phyloP scores from a whole-genome alignment of 2,888 invertebrate genomes.

The Agonopterix heracliana region DNA sequence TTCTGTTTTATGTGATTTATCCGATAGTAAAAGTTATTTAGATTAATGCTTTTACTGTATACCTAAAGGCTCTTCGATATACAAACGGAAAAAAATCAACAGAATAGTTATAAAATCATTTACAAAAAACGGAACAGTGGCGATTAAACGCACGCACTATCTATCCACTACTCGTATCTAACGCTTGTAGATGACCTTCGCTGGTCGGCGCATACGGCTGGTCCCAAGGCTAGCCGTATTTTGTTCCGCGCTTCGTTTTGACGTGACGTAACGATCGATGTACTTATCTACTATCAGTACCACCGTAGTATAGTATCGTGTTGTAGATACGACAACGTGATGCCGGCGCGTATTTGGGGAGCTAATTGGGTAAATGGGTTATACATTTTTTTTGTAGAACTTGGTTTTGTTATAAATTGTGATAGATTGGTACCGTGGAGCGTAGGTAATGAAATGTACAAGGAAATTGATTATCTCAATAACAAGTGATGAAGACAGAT shows the following conservation, averaged over 20 bases:
- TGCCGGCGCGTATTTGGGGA: neutral
- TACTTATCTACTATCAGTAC: neutral
- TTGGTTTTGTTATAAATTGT: neutral
- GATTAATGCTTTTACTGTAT: neutral
- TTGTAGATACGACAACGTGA: slow-evolving; percentile 2
- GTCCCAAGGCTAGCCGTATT: slow-evolving; percentile 67
- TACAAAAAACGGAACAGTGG: neutral
- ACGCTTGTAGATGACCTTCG: slow-evolving; percentile 31
- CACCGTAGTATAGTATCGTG: neutral
- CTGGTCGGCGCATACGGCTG: slow-evolving; percentile 43
- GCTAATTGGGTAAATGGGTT: slow-evolving; percentile 1
- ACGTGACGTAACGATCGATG: slow-evolving; percentile 37
- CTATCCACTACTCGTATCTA: slow-evolving; percentile 13
- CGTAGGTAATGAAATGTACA: too few relatives aligned
- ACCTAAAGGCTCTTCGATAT: neutral
- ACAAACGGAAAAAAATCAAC: neutral
- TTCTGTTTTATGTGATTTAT: too few relatives aligned
- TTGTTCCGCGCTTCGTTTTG: slow-evolving; percentile 61
- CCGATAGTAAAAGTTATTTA: too few relatives aligned
- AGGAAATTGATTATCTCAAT: too few relatives aligned
- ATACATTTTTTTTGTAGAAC: neutral
- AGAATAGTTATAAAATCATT: too few relatives aligned
- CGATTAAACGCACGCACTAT: neutral
- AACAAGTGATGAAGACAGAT: too few relatives aligned
- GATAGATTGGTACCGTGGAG: neutral